Evolutionary conservation across 23 tunicate species (phyloP).

Genomic region (Oikopleura albicans): DNA sequence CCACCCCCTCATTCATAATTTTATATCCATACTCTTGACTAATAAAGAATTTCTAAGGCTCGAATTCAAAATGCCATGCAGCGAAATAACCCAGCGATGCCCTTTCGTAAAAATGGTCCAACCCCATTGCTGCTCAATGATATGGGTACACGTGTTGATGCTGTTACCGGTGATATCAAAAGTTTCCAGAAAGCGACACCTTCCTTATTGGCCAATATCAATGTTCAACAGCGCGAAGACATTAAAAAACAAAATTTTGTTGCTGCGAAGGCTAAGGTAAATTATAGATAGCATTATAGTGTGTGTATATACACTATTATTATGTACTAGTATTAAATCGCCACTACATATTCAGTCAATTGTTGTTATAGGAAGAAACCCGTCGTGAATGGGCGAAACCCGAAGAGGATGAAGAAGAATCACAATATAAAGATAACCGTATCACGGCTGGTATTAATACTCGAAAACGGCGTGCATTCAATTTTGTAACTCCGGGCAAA

Average conservation of each 20-base stretch:
- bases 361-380: background rate
- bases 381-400: background rate
- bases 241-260: background rate
- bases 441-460: background rate
- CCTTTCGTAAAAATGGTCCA: background rate
- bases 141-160: background rate
- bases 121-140: background rate
- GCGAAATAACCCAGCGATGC: conserved; percentile 1
- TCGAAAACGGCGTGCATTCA: background rate
- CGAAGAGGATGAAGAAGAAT: background rate
- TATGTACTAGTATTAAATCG: no score
- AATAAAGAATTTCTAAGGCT: background rate
- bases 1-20: no score
- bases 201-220: background rate
- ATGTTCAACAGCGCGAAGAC: background rate
- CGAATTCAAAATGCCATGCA: background rate
- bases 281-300: no score
- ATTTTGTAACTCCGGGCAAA: background rate
- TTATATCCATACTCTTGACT: no score
- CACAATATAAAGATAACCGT: background rate
- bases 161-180: background rate
- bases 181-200: background rate
- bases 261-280: conserved; percentile 1
- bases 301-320: no score
- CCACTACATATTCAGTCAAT: no score